Percentiles rank a stretch among this genome's conserved stretches.
phyloP scores from a whole-genome alignment of 1,140 invertebrate genomes.

The Sipha flava region DNA sequence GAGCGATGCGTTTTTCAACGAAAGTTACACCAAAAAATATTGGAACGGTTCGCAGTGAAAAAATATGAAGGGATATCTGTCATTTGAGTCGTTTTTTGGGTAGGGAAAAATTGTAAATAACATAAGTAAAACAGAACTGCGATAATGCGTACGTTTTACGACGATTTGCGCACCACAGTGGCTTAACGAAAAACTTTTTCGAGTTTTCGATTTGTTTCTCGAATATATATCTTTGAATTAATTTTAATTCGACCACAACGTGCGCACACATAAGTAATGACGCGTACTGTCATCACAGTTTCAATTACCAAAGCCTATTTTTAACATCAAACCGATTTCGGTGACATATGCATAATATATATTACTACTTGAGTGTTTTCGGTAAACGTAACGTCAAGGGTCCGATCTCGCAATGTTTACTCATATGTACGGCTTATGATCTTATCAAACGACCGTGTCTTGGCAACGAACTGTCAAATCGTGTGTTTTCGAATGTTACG shows the following conservation, averaged over 20 bases:
- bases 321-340: conserved; percentile 9
- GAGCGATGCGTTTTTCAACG: no score
- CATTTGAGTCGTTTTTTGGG: no score
- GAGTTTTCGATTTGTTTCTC: not conserved
- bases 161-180: not conserved
- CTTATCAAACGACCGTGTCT: not conserved
- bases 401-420: not conserved
- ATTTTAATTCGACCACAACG: not conserved
- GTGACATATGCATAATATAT: not conserved
- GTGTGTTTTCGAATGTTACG: not conserved
- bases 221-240: not conserved
- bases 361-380: not conserved
- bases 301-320: not conserved
- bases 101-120: no score
- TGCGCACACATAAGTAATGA: not conserved
- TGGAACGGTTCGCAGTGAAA: no score
- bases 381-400: not conserved
- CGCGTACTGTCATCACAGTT: not conserved
- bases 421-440: not conserved
- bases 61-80: no score
- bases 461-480: not conserved
- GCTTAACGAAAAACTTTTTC: not conserved
- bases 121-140: no score
- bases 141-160: no score
- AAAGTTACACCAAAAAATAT: no score